Base-by-base conservation (phyloP, 2,113 vertebrate genomes). In the Mionectes macconnelli region DNA sequence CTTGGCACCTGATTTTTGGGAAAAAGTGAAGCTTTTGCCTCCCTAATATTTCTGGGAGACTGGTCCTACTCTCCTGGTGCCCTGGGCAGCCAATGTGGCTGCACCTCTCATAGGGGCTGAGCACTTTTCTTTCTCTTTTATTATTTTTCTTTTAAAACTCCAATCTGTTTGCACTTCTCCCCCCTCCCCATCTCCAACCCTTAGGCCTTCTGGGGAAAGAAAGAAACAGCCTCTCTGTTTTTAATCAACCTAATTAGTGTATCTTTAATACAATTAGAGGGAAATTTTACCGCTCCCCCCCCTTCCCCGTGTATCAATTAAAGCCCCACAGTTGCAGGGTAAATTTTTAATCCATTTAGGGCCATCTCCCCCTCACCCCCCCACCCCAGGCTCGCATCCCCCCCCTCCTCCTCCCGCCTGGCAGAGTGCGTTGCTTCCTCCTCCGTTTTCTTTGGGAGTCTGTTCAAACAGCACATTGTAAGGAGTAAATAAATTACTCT, bases 401-500 rank as follows among this genome's bases (percentile, higher is more conserved):
- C 47, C 22, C 44, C 68, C 81, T 53, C 64, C 72, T 68, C 94
- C 83, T 70, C 80, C 88, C 76, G 90, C 96, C 95, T 96, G 96
- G 96, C 94, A 91, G 90, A 94, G 93, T 92, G 77, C 83, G 77
- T 84, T 77, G 91, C 96, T 96, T 96, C 97, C 95, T 94, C 97
- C 97, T 97, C 97, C 93, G 97, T 97, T 98, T 97, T 98, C 97
- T 97, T 96, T 95, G 91, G 97, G 98, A 98, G 97, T 94, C 97
- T 98, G 98, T 98, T 98, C 97, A 98, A 98, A 98, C 98, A 98
- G 96, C 96, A 98, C 97, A 98, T 98, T 98, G 98, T 98, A 94
- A 98, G 97, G 96, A 98, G 98, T 98, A 98, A 98, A 98, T 98
- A 98, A 98, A 98, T 98, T 98, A 98, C 97, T 97, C 97, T 97